Conservation (phyloP, 2,113 vertebrate species). For the Ochotona curzoniae region DNA sequence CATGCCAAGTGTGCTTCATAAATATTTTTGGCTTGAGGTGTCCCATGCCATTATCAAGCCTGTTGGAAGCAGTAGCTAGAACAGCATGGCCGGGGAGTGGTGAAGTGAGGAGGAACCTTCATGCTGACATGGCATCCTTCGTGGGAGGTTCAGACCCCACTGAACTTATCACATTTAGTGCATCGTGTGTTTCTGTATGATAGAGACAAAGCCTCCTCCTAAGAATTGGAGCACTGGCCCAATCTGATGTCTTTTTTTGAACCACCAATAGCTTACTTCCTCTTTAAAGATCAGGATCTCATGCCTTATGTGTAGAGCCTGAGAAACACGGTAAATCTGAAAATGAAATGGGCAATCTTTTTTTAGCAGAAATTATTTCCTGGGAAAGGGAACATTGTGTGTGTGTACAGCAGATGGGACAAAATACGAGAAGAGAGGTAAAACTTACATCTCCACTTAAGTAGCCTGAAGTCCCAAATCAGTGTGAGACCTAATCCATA, state of each 20-base stretch:
- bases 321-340: constrained; percentile 68
- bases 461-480: constrained; percentile 54
- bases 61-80: neutral
- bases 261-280: constrained; percentile 20
- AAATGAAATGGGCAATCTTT: constrained; percentile 63
- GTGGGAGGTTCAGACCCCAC: neutral
- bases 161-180: neutral
- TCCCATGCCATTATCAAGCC: neutral
- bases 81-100: neutral
- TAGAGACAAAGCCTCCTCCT: constrained; percentile 37
- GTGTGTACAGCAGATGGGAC: neutral
- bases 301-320: constrained; percentile 41
- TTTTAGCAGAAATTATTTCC: constrained; percentile 66
- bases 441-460: neutral
- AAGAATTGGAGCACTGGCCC: constrained; percentile 3
- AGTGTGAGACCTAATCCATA: constrained; percentile 49
- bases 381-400: constrained; percentile 65
- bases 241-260: constrained; percentile 46
- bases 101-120: neutral
- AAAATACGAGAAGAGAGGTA: constrained; percentile 26
- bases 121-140: constrained; percentile 22
- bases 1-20: constrained; percentile 13
- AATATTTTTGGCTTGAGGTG: constrained; percentile 17
- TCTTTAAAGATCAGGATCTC: constrained; percentile 61
- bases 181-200: constrained; percentile 15